Evolutionary conservation across 2,888 invertebrate species (phyloP).

Genomic region (Nebria salina): DNA sequence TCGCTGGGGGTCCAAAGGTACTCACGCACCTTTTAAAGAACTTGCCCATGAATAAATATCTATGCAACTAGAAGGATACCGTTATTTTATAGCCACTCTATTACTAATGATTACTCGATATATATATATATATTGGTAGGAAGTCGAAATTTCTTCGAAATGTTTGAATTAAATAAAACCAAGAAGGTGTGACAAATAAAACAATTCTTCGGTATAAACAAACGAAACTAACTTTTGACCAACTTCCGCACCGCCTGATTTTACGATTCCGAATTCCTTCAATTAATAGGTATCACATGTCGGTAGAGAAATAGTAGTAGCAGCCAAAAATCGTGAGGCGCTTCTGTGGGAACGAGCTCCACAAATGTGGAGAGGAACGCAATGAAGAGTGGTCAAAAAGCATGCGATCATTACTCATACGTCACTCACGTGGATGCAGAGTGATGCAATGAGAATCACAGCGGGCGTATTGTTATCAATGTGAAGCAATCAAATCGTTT

Average conservation of each 20-base stretch:
- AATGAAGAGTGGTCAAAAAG: not conserved
- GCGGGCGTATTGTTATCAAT: slow-evolving; percentile 41
- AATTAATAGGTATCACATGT: not conserved
- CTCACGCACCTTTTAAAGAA: not conserved
- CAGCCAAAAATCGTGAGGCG: not conserved
- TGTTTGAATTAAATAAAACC: too few relatives aligned
- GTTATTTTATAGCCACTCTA: not conserved
- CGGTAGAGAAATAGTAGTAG: not conserved
- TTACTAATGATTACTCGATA: not conserved
- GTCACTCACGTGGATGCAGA: not conserved
- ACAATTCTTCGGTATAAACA: too few relatives aligned
- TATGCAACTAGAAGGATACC: not conserved
- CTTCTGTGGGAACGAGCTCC: not conserved
- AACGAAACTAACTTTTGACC: too few relatives aligned
- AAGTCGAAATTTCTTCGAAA: not conserved
- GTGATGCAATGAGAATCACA: slow-evolving; percentile 37
- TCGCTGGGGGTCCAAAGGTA: slow-evolving; percentile 20
- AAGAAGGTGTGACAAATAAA: too few relatives aligned
- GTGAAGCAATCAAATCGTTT: slow-evolving; percentile 53
- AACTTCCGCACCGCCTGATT: too few relatives aligned
- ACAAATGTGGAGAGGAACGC: not conserved
- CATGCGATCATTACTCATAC: not conserved
- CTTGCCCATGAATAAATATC: not conserved
- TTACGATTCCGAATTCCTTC: not conserved
- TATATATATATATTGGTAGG: not conserved